Conservation (phyloP, 2,113 vertebrate genomes). For the Circaetus cinerascens region DNA sequence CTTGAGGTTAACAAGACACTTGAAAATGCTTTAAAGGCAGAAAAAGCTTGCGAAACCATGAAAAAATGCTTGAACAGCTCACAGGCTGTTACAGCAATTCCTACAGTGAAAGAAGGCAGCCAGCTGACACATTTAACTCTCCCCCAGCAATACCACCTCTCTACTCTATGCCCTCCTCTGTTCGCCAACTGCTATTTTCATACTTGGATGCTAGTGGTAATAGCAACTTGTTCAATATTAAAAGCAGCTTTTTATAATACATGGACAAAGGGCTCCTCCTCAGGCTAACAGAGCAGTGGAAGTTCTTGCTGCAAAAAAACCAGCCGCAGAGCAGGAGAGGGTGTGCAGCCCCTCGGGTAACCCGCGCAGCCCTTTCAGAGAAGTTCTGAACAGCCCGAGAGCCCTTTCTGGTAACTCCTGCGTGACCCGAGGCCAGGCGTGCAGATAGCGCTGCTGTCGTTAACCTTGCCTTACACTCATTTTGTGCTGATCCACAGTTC, state of each 20-base stretch:
- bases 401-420: neutral
- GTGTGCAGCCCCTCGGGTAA: neutral
- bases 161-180: neutral
- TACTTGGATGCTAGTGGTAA: neutral
- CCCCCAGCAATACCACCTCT: neutral
- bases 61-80: neutral
- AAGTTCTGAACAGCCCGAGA: fast-evolving
- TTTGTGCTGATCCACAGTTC: fast-evolving
- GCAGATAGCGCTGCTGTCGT: fast-evolving
- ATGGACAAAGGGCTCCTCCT: neutral
- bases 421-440: fast-evolving
- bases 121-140: neutral
- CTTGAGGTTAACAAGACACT: neutral
- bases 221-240: neutral
- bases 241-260: neutral
- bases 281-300: neutral
- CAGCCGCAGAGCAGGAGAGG: neutral
- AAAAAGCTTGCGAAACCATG: neutral
- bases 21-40: neutral
- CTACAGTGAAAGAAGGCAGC: neutral
- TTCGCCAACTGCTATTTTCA: neutral
- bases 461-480: neutral
- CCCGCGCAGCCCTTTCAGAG: neutral
- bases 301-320: neutral
- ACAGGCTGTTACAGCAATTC: neutral